phyloP scores from a whole-genome alignment of 2,113 vertebrate species.

The Myotis brandtii region DNA sequence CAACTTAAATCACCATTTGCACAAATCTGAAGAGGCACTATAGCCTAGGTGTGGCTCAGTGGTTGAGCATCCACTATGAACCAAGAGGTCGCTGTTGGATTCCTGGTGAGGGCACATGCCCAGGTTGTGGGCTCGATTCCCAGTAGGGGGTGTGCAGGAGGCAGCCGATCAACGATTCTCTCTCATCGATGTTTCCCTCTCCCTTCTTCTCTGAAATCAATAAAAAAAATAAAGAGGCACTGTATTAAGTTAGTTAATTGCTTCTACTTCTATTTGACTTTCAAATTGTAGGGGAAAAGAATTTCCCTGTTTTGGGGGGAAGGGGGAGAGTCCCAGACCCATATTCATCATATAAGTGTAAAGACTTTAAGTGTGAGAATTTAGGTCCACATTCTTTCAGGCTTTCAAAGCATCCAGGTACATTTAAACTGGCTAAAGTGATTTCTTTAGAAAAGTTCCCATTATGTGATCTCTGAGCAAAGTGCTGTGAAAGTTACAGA shows the following conservation, averaged over 20 bases:
- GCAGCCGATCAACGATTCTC: too few relatives aligned
- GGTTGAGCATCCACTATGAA: too few relatives aligned
- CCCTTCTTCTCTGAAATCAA: too few relatives aligned
- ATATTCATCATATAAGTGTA: neutral
- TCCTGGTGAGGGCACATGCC: too few relatives aligned
- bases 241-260: neutral
- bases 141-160: too few relatives aligned
- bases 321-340: neutral
- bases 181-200: too few relatives aligned
- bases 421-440: constrained; percentile 4
- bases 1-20: neutral
- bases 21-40: neutral
- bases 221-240: neutral
- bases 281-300: neutral
- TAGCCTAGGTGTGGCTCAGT: neutral
- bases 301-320: neutral
- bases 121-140: too few relatives aligned
- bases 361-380: neutral
- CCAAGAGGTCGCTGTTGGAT: too few relatives aligned
- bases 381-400: neutral
- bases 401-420: neutral
- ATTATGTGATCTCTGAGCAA: neutral
- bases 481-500: neutral
- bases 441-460: constrained; percentile 18
- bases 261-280: neutral